Base-by-base conservation (phyloP, 2,888 invertebrate species). In the Drosophila fulvimacula region DNA sequence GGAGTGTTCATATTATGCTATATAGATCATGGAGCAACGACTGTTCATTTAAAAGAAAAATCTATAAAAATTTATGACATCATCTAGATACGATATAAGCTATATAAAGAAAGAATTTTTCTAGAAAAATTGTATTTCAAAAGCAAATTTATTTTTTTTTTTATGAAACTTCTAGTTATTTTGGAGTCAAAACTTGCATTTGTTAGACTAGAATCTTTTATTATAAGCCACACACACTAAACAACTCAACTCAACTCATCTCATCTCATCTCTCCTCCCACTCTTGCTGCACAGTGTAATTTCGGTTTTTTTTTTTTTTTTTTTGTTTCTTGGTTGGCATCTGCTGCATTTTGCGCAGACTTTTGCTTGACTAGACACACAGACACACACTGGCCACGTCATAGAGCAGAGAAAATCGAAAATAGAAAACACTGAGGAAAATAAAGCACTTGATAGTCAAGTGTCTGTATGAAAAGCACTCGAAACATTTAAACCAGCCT, bases 381-480 rank as follows among this genome's bases (percentile, higher is more conserved):
- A 30, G 6, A 1, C 13, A 13, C 34, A 34, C 13, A 34, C 48
- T 39, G 62, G 57, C 56, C 77, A 76, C 74, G 77, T 76, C 66
- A 74, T 76, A 15, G 58, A 41, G 48, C 49, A 58, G 24, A 41
- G 44, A 30, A 49, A 69, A 42, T 32, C 17, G 21, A 17, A 46
- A 15, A 48, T 38, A 56, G 34, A 73, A 51, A 73, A 56, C 36
- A 41, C 15, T 30, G 30, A 49, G 34, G 55, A 75, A 73, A 79
- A 76, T 73, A 88, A 82, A 72, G 79, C 86, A 88, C 85, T 85
- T 88, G 85, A 85, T 88, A 68, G 69, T 85, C 90, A 85, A 85
- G 90, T 88, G 88, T 88, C 88, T 88, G 69, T 85, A 86, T 88
- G 88, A 86, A 89, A 89, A 89, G 88, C 86, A 85, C 89, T 85